These are phyloP conservation scores for Marcusenius ussheri DNA, from an alignment of 2,113 vertebrate genomes.

Conservation along the genomic window DNA sequence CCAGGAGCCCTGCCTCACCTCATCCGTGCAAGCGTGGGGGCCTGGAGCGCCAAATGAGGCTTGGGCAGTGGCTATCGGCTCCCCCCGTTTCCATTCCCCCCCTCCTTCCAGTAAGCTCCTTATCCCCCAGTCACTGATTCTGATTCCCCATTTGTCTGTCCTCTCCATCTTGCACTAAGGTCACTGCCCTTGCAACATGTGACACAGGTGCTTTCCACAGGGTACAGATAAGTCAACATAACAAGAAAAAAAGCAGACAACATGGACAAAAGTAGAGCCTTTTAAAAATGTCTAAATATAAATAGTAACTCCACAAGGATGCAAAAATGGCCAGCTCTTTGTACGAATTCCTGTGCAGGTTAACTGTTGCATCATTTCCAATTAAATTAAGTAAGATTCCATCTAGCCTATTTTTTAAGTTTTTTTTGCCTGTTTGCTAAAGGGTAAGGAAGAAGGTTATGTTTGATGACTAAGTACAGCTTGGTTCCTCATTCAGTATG, in stretches of 20 bases:
- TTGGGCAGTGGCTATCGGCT: constrained; percentile 41
- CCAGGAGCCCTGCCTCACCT: not conserved
- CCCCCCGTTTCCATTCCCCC: constrained; percentile 51
- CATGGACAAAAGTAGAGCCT: not conserved
- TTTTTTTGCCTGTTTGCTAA: not conserved
- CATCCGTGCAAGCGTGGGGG: not conserved
- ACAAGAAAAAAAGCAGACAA: not conserved
- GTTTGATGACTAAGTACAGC: not conserved
- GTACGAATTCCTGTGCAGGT: not conserved
- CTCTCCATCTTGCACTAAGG: constrained; percentile 7
- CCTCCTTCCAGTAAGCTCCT: not conserved
- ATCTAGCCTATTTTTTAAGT: not conserved
- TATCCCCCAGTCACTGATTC: constrained; percentile 15
- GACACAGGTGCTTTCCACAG: constrained; percentile 9
- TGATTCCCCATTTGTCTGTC: constrained; percentile 13
- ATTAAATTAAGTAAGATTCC: not conserved
- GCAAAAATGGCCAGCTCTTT: not conserved
- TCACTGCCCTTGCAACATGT: not conserved
- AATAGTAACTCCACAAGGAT: constrained; percentile 12
- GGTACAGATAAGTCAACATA: not conserved
- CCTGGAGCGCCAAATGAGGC: constrained; percentile 4
- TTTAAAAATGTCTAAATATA: constrained; percentile 43
- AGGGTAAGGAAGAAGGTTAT: not conserved
- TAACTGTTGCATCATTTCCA: not conserved
- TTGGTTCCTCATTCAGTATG: not conserved